Conservation (phyloP, 2,797 vertebrate species). For the Coendou prehensilis region DNA sequence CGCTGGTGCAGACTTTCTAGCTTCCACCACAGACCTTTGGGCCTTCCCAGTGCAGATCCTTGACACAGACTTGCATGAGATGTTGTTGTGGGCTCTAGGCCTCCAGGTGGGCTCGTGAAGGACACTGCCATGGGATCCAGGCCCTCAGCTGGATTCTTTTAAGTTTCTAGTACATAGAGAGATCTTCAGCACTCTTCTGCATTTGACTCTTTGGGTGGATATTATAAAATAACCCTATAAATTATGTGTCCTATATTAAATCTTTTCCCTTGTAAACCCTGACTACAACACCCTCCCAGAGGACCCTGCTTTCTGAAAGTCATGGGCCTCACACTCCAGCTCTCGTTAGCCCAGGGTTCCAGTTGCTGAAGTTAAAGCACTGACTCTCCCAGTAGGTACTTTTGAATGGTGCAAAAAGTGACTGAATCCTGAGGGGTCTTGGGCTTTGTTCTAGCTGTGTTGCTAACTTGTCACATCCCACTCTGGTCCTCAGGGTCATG, state of each 20-base stretch:
- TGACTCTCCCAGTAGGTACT: not conserved
- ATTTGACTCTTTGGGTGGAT: not conserved
- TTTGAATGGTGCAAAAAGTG: not conserved
- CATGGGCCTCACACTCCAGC: conserved; percentile 21
- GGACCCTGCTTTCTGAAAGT: conserved; percentile 25
- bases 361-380: not conserved
- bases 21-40: not conserved
- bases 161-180: not conserved
- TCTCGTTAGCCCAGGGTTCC: not conserved
- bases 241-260: not conserved
- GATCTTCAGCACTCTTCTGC: not conserved
- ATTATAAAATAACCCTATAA: not conserved
- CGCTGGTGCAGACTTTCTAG: not conserved
- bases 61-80: not conserved
- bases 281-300: not conserved
- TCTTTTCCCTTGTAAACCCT: not conserved
- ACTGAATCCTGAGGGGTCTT: not conserved
- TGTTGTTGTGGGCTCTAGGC: not conserved
- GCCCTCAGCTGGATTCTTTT: not conserved
- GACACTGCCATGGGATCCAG: not conserved
- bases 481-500: not conserved
- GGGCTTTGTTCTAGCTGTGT: not conserved
- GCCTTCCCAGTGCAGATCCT: not conserved
- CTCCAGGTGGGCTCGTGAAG: not conserved
- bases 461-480: not conserved